Evolutionary conservation across 2,797 vertebrate species (phyloP).

Genomic region (Neostethus bicornis): DNA sequence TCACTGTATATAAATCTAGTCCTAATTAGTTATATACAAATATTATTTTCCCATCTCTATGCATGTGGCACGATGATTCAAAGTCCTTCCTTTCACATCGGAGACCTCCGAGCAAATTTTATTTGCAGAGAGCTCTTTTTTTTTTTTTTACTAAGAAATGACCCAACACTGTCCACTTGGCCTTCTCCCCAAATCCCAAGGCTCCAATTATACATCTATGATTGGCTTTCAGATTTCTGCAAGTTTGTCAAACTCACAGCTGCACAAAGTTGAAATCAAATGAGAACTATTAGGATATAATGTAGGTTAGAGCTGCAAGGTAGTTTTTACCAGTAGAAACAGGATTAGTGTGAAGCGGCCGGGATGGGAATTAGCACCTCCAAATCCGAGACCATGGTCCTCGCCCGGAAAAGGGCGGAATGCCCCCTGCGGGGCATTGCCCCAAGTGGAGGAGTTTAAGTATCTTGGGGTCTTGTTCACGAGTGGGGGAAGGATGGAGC

Average conservation of each 20-base stretch:
- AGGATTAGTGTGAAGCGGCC: too few species aligned
- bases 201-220: slow-evolving; percentile 54
- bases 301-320: slow-evolving; percentile 1
- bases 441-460: too few species aligned
- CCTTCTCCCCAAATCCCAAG: slow-evolving; percentile 41
- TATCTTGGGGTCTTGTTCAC: too few species aligned
- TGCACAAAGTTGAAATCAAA: slow-evolving; percentile 9
- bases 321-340: background rate
- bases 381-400: too few species aligned
- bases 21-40: background rate
- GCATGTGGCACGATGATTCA: background rate
- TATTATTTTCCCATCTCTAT: background rate
- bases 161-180: slow-evolving; percentile 51
- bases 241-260: slow-evolving; percentile 21
- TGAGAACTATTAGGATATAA: slow-evolving; percentile 18
- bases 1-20: background rate
- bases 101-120: slow-evolving; percentile 26
- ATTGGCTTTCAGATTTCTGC: slow-evolving; percentile 36
- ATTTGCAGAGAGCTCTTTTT: slow-evolving; percentile 34
- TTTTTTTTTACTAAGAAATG: slow-evolving; percentile 37
- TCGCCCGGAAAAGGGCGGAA: too few species aligned
- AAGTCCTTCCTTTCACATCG: slow-evolving; percentile 7
- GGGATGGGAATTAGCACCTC: too few species aligned
- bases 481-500: too few species aligned
- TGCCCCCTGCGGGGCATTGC: too few species aligned